Percentiles rank a stretch among this genome's conserved stretches.
Evolutionary conservation across 2,113 vertebrate species (phyloP).

Genomic region (Eulemur rufifrons): DNA sequence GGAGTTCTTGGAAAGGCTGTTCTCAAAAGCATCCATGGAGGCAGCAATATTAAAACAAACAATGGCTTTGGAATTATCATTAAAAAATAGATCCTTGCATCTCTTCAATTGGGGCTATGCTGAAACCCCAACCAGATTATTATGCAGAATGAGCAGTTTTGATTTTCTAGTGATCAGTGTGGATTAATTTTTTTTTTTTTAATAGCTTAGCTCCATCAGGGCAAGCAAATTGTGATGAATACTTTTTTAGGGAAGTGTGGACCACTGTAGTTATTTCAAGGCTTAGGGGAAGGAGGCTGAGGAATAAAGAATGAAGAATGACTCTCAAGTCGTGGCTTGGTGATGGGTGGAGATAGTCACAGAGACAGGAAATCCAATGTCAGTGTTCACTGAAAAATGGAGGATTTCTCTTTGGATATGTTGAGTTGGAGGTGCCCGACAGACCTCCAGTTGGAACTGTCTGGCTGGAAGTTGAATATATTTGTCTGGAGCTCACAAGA

Average conservation of each 20-base stretch:
- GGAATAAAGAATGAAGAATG: not conserved
- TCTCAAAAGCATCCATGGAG: not conserved
- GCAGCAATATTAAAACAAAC: not conserved
- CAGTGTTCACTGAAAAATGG: conserved; percentile 45
- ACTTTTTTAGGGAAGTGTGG: not conserved
- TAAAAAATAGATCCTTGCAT: not conserved
- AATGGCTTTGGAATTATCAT: not conserved
- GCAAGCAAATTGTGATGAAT: not conserved
- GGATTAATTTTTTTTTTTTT: not conserved
- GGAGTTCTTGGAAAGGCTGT: not conserved
- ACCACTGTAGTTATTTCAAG: not conserved
- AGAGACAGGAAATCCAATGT: conserved; percentile 29
- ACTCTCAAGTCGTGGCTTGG: not conserved
- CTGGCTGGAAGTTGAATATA: not conserved
- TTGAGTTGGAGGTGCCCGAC: not conserved
- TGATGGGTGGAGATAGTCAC: not conserved
- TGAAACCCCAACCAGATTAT: not conserved
- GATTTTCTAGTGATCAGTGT: not conserved
- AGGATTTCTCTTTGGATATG: not conserved
- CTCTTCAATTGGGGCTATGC: not conserved
- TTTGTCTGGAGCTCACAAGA: conserved; percentile 21
- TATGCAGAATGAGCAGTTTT: conserved; percentile 15
- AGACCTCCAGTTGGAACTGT: not conserved
- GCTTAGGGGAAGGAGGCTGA: not conserved
- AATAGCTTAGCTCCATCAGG: not conserved